These are phyloP conservation scores for Phrynocephalus forsythii DNA, from an alignment of 2,797 vertebrate genomes.

Conservation along the genomic window DNA sequence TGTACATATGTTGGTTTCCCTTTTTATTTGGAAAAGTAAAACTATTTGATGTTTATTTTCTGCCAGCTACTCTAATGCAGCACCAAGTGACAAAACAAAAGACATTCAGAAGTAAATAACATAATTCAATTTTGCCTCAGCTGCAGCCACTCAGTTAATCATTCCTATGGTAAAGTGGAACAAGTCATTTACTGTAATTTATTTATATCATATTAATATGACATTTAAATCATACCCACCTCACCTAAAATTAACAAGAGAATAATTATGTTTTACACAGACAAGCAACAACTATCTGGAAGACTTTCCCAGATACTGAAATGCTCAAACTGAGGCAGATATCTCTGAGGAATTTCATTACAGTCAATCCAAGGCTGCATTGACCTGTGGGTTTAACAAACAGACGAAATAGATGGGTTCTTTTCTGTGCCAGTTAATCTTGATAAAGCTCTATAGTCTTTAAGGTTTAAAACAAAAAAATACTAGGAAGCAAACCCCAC, in stretches of 20 bases:
- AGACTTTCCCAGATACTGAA: neutral
- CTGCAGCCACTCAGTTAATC: neutral
- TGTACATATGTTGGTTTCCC: neutral
- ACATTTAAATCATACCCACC: neutral
- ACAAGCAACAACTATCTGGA: neutral
- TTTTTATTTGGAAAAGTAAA: neutral
- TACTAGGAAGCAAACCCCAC: neutral
- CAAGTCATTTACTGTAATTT: neutral
- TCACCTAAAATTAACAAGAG: neutral
- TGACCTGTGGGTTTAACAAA: neutral
- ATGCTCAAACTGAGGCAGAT: neutral
- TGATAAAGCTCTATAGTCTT: slow-evolving; percentile 8
- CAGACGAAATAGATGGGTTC: neutral
- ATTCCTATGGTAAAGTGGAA: neutral
- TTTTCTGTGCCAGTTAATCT: neutral
- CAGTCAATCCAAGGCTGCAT: neutral
- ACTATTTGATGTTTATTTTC: neutral
- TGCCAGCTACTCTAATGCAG: neutral
- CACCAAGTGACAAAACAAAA: neutral
- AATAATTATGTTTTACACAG: neutral
- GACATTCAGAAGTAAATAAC: neutral
- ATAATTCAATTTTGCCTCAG: neutral
- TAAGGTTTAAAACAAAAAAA: neutral
- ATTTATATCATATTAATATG: neutral
- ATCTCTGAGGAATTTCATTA: neutral